phyloP scores from a whole-genome alignment of 2,113 vertebrate species.

The Centropus unirufus region DNA sequence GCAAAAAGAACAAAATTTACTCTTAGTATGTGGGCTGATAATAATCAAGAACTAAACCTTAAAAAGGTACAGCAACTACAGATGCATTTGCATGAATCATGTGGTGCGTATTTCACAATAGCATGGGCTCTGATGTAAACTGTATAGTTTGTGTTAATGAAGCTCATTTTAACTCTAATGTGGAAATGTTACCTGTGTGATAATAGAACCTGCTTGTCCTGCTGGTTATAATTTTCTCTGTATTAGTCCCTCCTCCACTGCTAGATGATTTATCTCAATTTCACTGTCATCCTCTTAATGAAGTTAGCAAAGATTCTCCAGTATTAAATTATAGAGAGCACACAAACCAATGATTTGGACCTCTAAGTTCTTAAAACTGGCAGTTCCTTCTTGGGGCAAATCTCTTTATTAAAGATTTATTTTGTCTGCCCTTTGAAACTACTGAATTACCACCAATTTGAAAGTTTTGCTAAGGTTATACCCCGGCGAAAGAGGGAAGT shows the following conservation, averaged over 20 bases:
- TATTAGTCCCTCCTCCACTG: background rate
- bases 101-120: background rate
- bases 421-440: conserved; percentile 39
- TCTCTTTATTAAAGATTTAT: conserved; percentile 62
- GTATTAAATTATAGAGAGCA: conserved; percentile 55
- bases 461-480: conserved; percentile 52
- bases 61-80: background rate
- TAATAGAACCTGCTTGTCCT: background rate
- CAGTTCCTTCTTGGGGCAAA: conserved; percentile 29
- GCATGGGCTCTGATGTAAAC: background rate
- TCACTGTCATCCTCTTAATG: conserved; percentile 29
- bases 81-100: background rate
- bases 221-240: background rate
- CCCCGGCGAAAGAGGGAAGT: background rate
- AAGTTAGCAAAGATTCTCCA: conserved; percentile 41
- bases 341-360: background rate
- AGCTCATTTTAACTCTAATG: background rate
- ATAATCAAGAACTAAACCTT: background rate
- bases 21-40: background rate
- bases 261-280: conserved; percentile 39
- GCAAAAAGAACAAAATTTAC: background rate
- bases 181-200: background rate
- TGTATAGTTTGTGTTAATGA: background rate
- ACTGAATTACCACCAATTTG: conserved; percentile 35
- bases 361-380: conserved; percentile 11